These are phyloP conservation scores for Lasiurus borealis DNA, from an alignment of 2,113 vertebrate species.

Conservation along the genomic window DNA sequence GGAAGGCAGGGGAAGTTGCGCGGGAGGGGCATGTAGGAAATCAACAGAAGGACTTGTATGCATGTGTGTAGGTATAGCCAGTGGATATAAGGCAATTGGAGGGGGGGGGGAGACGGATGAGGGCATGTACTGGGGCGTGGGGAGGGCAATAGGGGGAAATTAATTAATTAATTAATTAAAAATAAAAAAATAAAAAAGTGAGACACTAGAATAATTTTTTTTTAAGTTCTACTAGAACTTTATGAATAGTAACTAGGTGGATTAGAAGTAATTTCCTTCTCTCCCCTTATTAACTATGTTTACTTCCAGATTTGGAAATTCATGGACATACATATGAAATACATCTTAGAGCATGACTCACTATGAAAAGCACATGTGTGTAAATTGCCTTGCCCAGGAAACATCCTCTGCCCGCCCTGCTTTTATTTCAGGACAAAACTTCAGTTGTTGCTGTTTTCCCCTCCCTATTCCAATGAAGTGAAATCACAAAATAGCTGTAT, in stretches of 20 bases:
- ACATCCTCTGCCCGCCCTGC: constrained; percentile 75
- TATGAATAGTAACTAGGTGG: constrained; percentile 61
- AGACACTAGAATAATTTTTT: not conserved
- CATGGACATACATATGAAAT: constrained; percentile 84
- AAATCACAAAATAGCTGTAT: constrained; percentile 81
- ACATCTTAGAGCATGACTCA: constrained; percentile 85
- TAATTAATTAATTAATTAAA: too few species aligned
- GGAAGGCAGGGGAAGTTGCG: too few species aligned
- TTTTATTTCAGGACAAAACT: constrained; percentile 82
- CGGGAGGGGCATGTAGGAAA: too few species aligned
- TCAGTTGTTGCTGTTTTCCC: constrained; percentile 65
- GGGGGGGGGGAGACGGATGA: too few species aligned
- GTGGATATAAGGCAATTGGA: too few species aligned
- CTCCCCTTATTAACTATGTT: constrained; percentile 65
- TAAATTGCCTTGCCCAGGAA: constrained; percentile 86
- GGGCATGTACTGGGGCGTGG: too few species aligned
- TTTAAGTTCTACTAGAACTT: constrained; percentile 25
- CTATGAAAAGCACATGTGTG: constrained; percentile 81
- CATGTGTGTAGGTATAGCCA: too few species aligned
- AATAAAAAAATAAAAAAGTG: not conserved
- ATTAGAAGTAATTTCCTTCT: constrained; percentile 20
- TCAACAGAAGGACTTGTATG: too few species aligned
- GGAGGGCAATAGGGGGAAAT: too few species aligned
- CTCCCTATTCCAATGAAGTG: constrained; percentile 88
- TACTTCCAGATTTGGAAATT: constrained; percentile 74